Percentiles rank a stretch among this genome's conserved stretches.
phyloP scores from a whole-genome alignment of 2,113 vertebrate species.

The Cricetomys ansorgei region DNA sequence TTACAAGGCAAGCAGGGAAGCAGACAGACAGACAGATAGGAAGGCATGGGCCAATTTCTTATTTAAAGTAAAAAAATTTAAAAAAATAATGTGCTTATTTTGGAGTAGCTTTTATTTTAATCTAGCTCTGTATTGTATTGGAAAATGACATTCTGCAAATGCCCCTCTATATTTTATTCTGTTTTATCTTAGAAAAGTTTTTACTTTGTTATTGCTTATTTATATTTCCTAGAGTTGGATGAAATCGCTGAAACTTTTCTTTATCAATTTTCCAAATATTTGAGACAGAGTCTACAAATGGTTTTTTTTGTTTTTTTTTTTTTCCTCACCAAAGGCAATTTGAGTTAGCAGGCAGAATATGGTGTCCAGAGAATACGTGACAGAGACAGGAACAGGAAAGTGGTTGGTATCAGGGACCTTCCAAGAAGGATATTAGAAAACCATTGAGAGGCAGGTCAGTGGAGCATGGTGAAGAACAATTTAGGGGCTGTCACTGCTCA shows the following conservation, averaged over 20 bases:
- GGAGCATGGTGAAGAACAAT: background rate
- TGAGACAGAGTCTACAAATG: background rate
- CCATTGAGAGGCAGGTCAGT: background rate
- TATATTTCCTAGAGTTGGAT: background rate
- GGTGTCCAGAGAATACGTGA: background rate
- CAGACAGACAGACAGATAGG: background rate
- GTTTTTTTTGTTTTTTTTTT: no score
- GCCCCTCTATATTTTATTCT: background rate
- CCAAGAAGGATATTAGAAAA: background rate
- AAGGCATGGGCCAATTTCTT: background rate
- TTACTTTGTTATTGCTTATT: background rate
- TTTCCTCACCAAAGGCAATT: background rate
- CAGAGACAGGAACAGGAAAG: background rate
- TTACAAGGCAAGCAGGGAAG: background rate
- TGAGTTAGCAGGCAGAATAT: background rate
- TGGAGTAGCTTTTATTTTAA: background rate
- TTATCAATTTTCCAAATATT: constrained; percentile 18
- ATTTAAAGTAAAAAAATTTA: background rate
- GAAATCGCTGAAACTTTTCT: background rate
- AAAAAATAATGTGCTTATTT: background rate
- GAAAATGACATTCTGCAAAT: background rate
- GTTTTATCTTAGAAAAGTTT: background rate
- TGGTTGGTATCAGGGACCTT: background rate
- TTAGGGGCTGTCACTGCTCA: constrained; percentile 30
- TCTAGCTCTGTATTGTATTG: background rate